Conservation (phyloP, 2,888 invertebrate genomes). For the Zootermopsis nevadensis region DNA sequence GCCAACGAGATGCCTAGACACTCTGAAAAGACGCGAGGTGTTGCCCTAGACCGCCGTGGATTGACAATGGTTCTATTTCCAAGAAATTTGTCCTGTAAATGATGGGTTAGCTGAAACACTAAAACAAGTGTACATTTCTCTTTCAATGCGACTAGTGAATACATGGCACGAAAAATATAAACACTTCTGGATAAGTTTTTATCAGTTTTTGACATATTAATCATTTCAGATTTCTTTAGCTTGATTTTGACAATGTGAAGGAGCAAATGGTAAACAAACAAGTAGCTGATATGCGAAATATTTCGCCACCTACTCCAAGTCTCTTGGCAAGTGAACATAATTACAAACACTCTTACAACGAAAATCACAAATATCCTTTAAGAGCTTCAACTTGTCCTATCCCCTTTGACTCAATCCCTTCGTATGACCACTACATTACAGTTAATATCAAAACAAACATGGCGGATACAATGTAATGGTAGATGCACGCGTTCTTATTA, state of each 20-base stretch:
- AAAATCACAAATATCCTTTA: neutral
- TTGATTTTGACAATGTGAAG: neutral
- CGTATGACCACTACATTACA: slow-evolving; percentile 32
- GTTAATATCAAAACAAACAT: slow-evolving; percentile 15
- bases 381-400: neutral
- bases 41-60: no score
- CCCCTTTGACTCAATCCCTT: neutral
- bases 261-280: neutral
- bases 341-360: slow-evolving; percentile 14
- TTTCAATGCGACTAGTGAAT: no score
- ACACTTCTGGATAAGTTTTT: no score
- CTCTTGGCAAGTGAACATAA: neutral
- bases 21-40: no score
- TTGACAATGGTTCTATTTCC: no score
- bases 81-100: no score
- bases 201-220: no score
- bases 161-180: no score
- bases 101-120: no score
- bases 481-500: slow-evolving; percentile 14
- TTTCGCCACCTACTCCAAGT: neutral
- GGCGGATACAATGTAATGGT: neutral
- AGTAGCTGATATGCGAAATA: neutral
- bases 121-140: no score
- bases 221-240: neutral
- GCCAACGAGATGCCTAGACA: no score